These are phyloP conservation scores for Erpetoichthys calabaricus DNA, from an alignment of 2,797 vertebrate genomes.

Conservation along the genomic window DNA sequence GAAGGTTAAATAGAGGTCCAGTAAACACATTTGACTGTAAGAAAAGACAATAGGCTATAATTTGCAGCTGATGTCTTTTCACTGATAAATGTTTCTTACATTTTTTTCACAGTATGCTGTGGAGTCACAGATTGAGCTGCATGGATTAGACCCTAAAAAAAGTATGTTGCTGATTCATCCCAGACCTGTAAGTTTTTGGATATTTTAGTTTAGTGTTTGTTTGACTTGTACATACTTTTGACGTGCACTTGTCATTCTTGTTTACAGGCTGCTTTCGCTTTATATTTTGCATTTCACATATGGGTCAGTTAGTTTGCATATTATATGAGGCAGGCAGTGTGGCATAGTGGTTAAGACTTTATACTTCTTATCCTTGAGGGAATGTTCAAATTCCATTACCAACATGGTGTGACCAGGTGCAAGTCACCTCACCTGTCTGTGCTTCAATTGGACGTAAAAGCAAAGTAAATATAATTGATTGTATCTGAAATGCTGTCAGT, in stretches of 20 bases:
- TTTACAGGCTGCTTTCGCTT: neutral
- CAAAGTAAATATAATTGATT: no score
- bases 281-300: no score
- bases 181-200: constrained; percentile 43
- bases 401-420: no score
- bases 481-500: no score
- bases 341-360: no score
- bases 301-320: no score
- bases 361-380: no score
- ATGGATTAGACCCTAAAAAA: constrained; percentile 51
- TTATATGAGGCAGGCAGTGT: no score
- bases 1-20: no score
- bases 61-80: neutral
- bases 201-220: neutral
- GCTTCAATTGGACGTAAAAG: no score
- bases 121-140: constrained; percentile 75
- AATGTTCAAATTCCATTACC: no score
- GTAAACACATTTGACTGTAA: neutral
- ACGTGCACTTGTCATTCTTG: neutral
- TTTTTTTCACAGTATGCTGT: constrained; percentile 63
- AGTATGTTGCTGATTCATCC: constrained; percentile 66
- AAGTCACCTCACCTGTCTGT: no score
- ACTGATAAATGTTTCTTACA: constrained; percentile 6
- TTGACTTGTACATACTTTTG: neutral
- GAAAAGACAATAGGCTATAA: neutral